phyloP scores from a whole-genome alignment of 2,888 invertebrate species.

The Hydrotaea diabolus region DNA sequence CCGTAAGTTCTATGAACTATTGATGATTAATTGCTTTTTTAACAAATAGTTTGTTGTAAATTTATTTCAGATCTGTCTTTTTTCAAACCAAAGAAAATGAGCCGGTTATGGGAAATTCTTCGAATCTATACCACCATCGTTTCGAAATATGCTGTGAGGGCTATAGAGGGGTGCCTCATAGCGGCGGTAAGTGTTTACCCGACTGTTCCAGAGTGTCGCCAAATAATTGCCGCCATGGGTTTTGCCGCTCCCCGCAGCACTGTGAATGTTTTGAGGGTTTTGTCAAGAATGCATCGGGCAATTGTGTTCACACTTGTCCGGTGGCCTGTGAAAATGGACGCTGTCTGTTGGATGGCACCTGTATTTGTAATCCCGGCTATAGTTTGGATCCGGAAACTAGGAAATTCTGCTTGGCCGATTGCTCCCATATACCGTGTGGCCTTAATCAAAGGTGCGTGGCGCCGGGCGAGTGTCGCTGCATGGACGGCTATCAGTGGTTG shows the following conservation, averaged over 20 bases:
- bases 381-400: constrained; percentile 75
- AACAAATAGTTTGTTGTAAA: not conserved
- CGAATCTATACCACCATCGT: constrained; percentile 81
- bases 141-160: constrained; percentile 87
- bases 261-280: constrained; percentile 79
- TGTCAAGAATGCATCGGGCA: constrained; percentile 74
- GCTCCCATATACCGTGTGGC: constrained; percentile 77
- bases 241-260: constrained; percentile 79
- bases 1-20: constrained; percentile 74
- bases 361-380: constrained; percentile 83
- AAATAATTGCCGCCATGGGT: constrained; percentile 81
- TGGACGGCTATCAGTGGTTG: constrained; percentile 74
- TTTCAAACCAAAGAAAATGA: constrained; percentile 74
- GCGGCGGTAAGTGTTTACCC: constrained; percentile 75
- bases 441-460: constrained; percentile 74
- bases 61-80: constrained; percentile 72
- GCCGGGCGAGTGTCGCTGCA: constrained; percentile 74
- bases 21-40: not conserved
- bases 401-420: constrained; percentile 77
- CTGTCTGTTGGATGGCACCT: constrained; percentile 84
- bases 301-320: constrained; percentile 86
- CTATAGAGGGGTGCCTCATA: constrained; percentile 82
- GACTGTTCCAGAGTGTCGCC: constrained; percentile 78
- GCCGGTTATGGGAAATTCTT: constrained; percentile 80
- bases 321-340: constrained; percentile 86